Conservation (phyloP, 2,113 vertebrate genomes). For the Sylvilagus bachmani region DNA sequence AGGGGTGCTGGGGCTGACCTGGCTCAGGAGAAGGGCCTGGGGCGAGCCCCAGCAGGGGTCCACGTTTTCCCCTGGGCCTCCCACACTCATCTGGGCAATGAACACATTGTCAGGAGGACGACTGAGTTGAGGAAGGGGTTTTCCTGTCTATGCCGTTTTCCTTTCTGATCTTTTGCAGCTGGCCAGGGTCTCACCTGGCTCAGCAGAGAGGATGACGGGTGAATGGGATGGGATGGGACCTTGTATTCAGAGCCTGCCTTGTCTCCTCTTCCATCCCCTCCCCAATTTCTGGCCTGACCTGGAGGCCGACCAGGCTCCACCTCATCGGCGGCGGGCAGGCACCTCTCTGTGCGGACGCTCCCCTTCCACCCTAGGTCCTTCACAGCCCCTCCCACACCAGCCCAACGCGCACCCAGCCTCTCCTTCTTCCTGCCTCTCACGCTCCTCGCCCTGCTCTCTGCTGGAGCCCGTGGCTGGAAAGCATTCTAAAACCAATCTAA, state of each 20-base stretch:
- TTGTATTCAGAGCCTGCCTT: neutral
- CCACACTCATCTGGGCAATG: neutral
- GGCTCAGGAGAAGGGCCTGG: neutral
- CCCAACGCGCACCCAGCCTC: neutral
- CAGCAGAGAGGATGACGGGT: neutral
- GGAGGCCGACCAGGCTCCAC: neutral
- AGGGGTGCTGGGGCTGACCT: neutral
- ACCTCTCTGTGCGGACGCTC: neutral
- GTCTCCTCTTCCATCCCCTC: neutral
- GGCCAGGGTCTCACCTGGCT: neutral
- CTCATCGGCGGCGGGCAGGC: neutral
- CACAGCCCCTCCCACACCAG: neutral
- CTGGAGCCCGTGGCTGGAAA: neutral
- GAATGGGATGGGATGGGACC: neutral
- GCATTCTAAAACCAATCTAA: neutral
- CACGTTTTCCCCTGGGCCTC: neutral
- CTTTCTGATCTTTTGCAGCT: neutral
- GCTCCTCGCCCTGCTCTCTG: neutral
- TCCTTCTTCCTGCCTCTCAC: neutral
- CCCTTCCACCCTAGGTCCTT: neutral
- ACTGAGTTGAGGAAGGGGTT: neutral
- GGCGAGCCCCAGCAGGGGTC: neutral
- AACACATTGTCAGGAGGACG: neutral
- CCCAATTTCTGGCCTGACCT: neutral
- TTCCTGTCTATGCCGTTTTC: slow-evolving; percentile 44